Percentiles rank a stretch among this genome's conserved stretches.
These are phyloP conservation scores for Mesopsocus fuscifrons DNA, from an alignment of 2,888 invertebrate species.

Conservation along the genomic window DNA sequence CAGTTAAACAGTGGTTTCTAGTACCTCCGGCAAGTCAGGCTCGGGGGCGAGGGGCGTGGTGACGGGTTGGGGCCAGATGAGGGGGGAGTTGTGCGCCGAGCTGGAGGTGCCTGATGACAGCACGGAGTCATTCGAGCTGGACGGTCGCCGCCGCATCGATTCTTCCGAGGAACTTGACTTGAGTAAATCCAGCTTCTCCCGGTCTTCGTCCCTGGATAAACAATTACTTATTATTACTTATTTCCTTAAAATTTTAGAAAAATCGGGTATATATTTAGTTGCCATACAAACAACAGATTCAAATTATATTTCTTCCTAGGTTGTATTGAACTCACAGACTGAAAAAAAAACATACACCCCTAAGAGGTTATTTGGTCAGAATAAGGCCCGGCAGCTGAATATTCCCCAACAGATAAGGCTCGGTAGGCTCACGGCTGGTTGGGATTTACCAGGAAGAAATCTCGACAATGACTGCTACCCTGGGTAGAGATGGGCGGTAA, in stretches of 20 bases:
- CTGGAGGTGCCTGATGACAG: conserved; percentile 29
- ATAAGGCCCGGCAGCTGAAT: too few relatives aligned
- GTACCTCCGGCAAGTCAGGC: conserved; percentile 31
- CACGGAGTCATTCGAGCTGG: conserved; percentile 38
- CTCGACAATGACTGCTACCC: too few relatives aligned
- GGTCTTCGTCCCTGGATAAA: conserved; percentile 43
- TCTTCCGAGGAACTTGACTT: conserved; percentile 41
- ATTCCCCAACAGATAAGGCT: too few relatives aligned
- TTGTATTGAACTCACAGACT: too few relatives aligned
- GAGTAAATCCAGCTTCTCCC: conserved; percentile 36
- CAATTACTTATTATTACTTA: too few relatives aligned
- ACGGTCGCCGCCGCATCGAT: conserved; percentile 36
- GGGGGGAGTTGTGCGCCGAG: conserved; percentile 21
- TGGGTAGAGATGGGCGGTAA: too few relatives aligned
- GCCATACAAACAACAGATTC: too few relatives aligned
- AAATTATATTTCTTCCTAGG: too few relatives aligned
- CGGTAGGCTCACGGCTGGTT: too few relatives aligned
- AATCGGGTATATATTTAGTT: conserved; percentile 1
- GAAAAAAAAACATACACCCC: too few relatives aligned
- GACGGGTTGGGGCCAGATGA: conserved; percentile 22
- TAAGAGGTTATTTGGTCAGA: too few relatives aligned
- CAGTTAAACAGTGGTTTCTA: conserved; percentile 48
- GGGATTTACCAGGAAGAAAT: too few relatives aligned
- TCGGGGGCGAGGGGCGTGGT: conserved; percentile 7
- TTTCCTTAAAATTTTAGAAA: conserved; percentile 12